phyloP scores from a whole-genome alignment of 2,113 vertebrate genomes.

The Catharus minimus region DNA sequence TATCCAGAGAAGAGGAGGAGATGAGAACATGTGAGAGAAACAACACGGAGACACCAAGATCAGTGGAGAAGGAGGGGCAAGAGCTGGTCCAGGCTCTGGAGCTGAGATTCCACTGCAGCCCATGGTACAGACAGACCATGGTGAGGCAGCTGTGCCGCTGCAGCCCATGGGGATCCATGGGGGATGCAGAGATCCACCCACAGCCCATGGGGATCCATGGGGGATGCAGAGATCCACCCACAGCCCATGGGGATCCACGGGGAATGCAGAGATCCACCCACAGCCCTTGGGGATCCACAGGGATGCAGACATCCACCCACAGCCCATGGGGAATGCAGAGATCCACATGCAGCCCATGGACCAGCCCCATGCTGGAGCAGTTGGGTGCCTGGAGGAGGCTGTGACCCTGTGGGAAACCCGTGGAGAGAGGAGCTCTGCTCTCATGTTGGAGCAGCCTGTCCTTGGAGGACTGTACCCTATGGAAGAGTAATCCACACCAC shows the following conservation, averaged over 20 bases:
- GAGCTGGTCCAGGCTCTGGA: not conserved
- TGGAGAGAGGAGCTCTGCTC: no score
- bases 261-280: no score
- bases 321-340: no score
- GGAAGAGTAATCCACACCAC: accelerated
- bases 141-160: not conserved
- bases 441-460: not conserved
- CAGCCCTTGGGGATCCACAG: not conserved
- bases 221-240: not conserved
- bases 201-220: not conserved
- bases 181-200: no score
- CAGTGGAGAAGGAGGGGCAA: not conserved
- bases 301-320: no score
- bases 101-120: not conserved
- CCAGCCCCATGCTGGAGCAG: no score
- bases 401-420: no score
- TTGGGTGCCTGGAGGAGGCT: no score
- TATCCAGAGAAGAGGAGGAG: not conserved
- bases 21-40: not conserved
- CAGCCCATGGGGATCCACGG: not conserved
- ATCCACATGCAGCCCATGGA: no score
- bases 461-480: accelerated
- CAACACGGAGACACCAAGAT: not conserved
- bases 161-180: not conserved
- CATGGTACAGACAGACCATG: not conserved